Evolutionary conservation across 1,140 invertebrate genomes (phyloP), one percentile per base, ranked within the genome.

Genomic region (Lepidurus arcticus): DNA sequence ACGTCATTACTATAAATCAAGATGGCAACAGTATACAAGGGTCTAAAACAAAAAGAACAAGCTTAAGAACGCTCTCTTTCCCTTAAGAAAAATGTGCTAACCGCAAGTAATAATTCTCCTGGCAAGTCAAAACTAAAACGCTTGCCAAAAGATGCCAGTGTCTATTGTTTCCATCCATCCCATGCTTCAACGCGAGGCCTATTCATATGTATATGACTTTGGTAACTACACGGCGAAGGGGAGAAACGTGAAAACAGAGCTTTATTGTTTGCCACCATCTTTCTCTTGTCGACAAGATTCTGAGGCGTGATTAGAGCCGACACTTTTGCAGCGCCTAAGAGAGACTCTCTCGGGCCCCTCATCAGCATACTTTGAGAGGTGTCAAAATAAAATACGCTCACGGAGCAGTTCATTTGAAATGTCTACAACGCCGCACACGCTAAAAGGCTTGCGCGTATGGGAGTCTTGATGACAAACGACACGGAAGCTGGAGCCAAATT

Each of bases 401-500:
- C 8, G 6, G 6, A 65, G 21, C 16, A n/a, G 16, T 65, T 65
- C 53, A 65, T 65, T 65, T 65, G 53, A 13, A 34, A 34, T 34
- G 34, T 34, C 34, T 34, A 34, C 53, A 13, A 65, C 16, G 53
- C 8, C 16, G 53, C 53, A 13, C 16, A 65, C 21, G 53, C 53
- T 65, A 13, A 21, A 34, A 34, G 34, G 34, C 34, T 21, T 21
- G 53, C 53, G 10, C 53, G n/a, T 65, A 65, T 65, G 53, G 53
- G 21, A 21, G 7, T 21, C n/a, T 21, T 65, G 53, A 13, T 65
- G 53, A 65, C 53, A 65, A 65, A 65, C 53, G 53, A 65, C 53
- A 65, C 53, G 53, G 53, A 65, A 65, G 53, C 53, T 65, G 53
- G 21, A 65, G 9, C 53, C 53, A 65, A 65, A 65, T 65, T 65